phyloP scores from a whole-genome alignment of 2,113 vertebrate species.

The Misgurnus anguillicaudatus region DNA sequence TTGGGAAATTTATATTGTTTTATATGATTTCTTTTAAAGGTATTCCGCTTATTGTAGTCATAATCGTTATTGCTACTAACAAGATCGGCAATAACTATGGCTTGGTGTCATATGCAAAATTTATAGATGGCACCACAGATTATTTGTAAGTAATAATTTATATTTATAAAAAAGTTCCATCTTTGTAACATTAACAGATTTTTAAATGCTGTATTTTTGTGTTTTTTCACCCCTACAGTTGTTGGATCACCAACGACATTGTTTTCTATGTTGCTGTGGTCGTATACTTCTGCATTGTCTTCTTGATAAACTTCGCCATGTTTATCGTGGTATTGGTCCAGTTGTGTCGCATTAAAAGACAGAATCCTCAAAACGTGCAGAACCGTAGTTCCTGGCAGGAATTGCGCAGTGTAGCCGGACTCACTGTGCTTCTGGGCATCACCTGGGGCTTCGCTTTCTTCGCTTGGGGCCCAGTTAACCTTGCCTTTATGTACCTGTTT shows the following conservation, averaged over 20 bases:
- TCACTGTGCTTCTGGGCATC: slow-evolving; percentile 91
- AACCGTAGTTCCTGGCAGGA: slow-evolving; percentile 85
- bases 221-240: slow-evolving; percentile 73
- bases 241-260: slow-evolving; percentile 89
- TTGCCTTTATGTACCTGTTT: slow-evolving; percentile 92
- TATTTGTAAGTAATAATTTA: slow-evolving; percentile 43
- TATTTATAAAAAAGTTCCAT: neutral
- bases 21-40: slow-evolving; percentile 66
- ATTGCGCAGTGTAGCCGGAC: slow-evolving; percentile 83
- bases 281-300: slow-evolving; percentile 89
- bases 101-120: slow-evolving; percentile 80
- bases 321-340: slow-evolving; percentile 94
- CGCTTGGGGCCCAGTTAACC: slow-evolving; percentile 85
- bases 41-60: slow-evolving; percentile 85
- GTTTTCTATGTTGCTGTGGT: slow-evolving; percentile 92
- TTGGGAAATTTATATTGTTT: neutral
- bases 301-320: slow-evolving; percentile 89
- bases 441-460: slow-evolving; percentile 97
- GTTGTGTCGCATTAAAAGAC: slow-evolving; percentile 87
- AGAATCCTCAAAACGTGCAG: slow-evolving; percentile 85
- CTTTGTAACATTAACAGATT: too few species aligned
- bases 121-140: slow-evolving; percentile 49
- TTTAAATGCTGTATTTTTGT: too few species aligned
- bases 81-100: slow-evolving; percentile 80
- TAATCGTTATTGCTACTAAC: slow-evolving; percentile 80